Evolutionary conservation across 2,888 invertebrate genomes (phyloP), one percentile per base, ranked within the genome.

Genomic region (Pachycephus smyrnensis): DNA sequence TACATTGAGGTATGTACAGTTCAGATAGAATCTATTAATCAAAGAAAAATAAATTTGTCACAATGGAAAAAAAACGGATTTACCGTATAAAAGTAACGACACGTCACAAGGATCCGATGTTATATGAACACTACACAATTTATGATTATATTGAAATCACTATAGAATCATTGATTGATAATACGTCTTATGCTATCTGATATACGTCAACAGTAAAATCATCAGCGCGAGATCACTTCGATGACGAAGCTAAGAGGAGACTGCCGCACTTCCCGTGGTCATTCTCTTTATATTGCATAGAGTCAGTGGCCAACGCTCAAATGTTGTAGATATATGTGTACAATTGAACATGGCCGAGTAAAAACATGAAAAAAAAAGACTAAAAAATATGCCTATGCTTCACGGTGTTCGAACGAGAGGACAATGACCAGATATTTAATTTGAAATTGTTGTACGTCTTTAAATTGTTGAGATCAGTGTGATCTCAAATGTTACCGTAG

Each of bases 211-310:
- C 36, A 73, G 33, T 4, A 68, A 77, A 73, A 32, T 36, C n/a
- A 76, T 75, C 68, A 12, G 15, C 73, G 68, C 40, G n/a, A 78
- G 31, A 31, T 55, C 68, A 36, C 35, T 37, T 78, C 83, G 81
- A 82, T 78, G 82, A 76, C 73, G 79, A 83, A 77, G 82, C 80
- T 80, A 80, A 80, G 81, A 83, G 78, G 82, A 80, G 84, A 88
- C 87, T 89, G 88, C n/a, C 77, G 76, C 80, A 81, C 81, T 80
- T 82, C 79, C 78, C 81, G 68, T 76, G 30, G 80, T 77, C 86
- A 85, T 85, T 87, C 87, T 85, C 83, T 86, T 88, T 89, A 88
- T 89, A 88, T 80, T 77, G 23, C 23, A 23, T 23, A 55, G 55
- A 55, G 55, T 55, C 55, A 55, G 55, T 55, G 55, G 55, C 55